Base-by-base conservation (phyloP, 2,797 vertebrate genomes). In the Pangasius macronema region DNA sequence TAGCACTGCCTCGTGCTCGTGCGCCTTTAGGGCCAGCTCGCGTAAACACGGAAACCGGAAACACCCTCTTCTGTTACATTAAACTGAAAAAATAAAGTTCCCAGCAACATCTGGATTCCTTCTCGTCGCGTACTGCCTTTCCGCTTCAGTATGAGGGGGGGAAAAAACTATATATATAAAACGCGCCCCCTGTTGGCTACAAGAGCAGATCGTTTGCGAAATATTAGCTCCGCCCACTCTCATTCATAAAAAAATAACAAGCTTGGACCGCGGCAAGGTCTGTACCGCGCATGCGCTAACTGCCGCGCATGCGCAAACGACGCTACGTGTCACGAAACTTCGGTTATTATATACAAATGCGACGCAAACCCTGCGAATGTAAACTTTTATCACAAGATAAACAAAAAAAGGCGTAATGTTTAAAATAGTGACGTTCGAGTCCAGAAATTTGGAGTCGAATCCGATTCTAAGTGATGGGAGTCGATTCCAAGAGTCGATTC, bases 201-300 rank as follows among this genome's bases (percentile, higher is more conserved):
- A 87, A 11, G 7, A n/a, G 22, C 57, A 36, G 53, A 61, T 8
- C 7, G 55, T 4, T 63, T 46, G 80, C 59, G 9, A n/a, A 39
- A 14, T 1, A n/a, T 2, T 89, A 51, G 70, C 72, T 85, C 83
- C 91, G 92, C 93, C 88, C 91, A 91, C 90, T 92, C 93, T 18
- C 94, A 90, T 94, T 94, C 94, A 91, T 90, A 94, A 95, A 96
- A 96, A 94, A 82, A 75, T 46, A 82, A 59, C 55, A 59, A 55
- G 9, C 30, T 79, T 49, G 8, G 55, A 14, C n/a, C 2, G 42
- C 72, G 46, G 46, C 6, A 18, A 27, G 13, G 13, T 2, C 27
- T 51, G 5, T 77, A 77, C 49, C 3, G n/a, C 75, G 75, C 75
- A 30, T 77, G 75, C 77, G 77, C n/a, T 20, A 53, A 30, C 3